Base-by-base conservation (phyloP, 2,113 vertebrate species). In the Alligator sinensis region DNA sequence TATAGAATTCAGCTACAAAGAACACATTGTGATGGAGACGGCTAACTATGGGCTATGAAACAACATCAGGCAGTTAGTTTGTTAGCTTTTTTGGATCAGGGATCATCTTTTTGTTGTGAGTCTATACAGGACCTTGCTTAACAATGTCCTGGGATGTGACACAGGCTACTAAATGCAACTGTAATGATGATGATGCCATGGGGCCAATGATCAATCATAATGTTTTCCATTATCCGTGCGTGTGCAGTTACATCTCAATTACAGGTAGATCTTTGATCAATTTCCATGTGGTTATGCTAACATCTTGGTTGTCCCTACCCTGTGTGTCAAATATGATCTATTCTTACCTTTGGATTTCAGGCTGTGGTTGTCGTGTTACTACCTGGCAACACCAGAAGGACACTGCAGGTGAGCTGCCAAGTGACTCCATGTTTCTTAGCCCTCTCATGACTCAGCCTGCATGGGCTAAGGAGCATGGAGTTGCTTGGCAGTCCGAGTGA, bases 61-160 rank as follows among this genome's bases (percentile, higher is more conserved):
- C 84, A 90, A 93, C 80, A 84, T 55, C n/a, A 86, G 68, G 85
- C 27, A 66, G 70, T 75, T 83, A 90, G 55, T 79, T 80, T 84
- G 72, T 76, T 89, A 86, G 24, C 61, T 47, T 88, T 85, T 87
- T 77, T 83, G 84, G 61, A 81, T 47, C 11, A 82, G 30, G 17
- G 94, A 76, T 13, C 82, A 76, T 66, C 21, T 91, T 92, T 91
- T 82, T 10, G 3, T 64, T 72, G 86, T 91, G 9, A 89, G 58
- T 80, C 88, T 91, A 54, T 88, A 74, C 24, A 47, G 74, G 14
- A 80, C 63, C 28, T 27, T 77, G 17, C 58, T 54, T 66, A 86
- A 13, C 25, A 70, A 90, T 83, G 87, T 77, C 30, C n/a, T 82
- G n/a, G 14, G 60, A 19, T 77, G 88, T 86, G 88, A 55, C 87